Base-by-base conservation (phyloP, 2,888 invertebrate genomes). In the Hetaerina titia region DNA sequence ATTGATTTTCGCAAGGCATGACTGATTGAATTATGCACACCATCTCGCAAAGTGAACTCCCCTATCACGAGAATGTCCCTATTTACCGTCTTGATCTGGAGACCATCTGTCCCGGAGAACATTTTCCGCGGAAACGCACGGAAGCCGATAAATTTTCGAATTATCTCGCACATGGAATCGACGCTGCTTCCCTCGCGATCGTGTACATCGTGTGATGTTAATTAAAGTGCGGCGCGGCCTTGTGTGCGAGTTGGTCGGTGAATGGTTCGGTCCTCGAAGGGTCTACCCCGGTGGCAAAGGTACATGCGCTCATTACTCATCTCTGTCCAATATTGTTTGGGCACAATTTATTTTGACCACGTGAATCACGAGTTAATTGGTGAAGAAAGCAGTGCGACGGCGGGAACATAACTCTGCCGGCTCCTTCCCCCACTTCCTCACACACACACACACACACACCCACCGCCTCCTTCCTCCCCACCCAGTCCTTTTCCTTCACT, bases 351-450 rank as follows among this genome's bases (percentile, higher is more conserved):
- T 69, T 69, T 69, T 22, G 69, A 19, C 69, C 69, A 22, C 69
- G 69, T 69, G 69, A 69, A 69, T 69, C 69, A 69, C 69, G 69
- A 19, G 69, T 69, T 69, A 69, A 69, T 69, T 69, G 69, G 69
- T 69, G 69, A 69, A 69, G 69, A 69, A 69, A 69, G 69, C 69
- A 69, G 69, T 69, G 17, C 69, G 19, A 22, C 69, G 22, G 69
- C 17, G 69, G 7, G 69, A 22, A 69, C 69, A 69, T 69, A 69
- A 69, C 69, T 69, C 69, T 69, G 7, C 22, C 19, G 22, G 69
- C 19, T 19, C 22, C 9, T 69, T 69, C 22, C 69, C 69, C 45
- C 45, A 45, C 69, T 69, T 69, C 69, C 22, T 45, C 45, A 2
- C 45, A 45, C 45, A 45, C 45, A 45, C 45, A 45, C 45, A 45